Evolutionary conservation across 2,888 invertebrate species (phyloP), one percentile per base, ranked within the genome.

Genomic region (Arctia plantaginis): DNA sequence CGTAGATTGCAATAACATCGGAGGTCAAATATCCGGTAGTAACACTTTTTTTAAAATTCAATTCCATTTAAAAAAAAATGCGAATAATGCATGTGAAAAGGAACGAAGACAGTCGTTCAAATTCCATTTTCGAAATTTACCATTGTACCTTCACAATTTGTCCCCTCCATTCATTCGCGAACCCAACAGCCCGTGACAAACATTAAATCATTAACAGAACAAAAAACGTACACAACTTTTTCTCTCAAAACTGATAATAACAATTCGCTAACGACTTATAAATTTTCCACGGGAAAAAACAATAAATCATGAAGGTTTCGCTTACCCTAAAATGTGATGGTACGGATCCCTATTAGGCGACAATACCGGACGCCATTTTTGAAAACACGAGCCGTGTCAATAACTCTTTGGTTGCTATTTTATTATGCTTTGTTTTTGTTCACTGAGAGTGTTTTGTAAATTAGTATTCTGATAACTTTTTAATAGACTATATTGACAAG

Each of bases 331-430:
- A 77, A 83, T 77, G 75, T 79, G 80, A 85, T 76, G 62, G 76
- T 81, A 85, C 85, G 78, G 77, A 79, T 81, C 83, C 79, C 87
- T 83, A 87, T 89, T 87, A 86, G 68, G 78, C 86, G 83, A 89
- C 91, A 89, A 90, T 88, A 89, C 86, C 84, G 84, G 83, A 75
- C 77, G 84, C 79, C 81, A 84, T 82, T 85, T 79, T 82, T 74
- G 70, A 84, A 86, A 89, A 89, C 89, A 85, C 82, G 79, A 76
- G 77, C 82, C 85, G 84, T 87, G 91, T 91, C 90, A 90, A 90
- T 91, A 91, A 91, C 91, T 89, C 87, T 87, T 86, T 75, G 75
- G 84, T 74, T 74, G 75, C 85, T 83, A 69, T 75, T 73, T 44
- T 71, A 77, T 82, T 84, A 71, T 73, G 77, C 79, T 69, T 77